phyloP scores from a whole-genome alignment of 2,113 vertebrate species.

The Dolichotis patagonum region DNA sequence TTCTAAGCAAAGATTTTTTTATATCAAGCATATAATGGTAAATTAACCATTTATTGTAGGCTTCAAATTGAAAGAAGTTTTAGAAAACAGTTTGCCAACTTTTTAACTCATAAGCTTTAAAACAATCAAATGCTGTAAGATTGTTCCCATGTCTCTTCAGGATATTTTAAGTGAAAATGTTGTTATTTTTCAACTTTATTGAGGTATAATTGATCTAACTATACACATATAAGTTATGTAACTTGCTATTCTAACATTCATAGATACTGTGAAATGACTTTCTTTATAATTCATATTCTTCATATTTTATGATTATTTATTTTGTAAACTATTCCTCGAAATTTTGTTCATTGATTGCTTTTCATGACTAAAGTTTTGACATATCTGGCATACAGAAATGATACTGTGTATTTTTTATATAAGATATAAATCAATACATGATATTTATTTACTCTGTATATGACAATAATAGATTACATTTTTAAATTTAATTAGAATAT shows the following conservation, averaged over 20 bases:
- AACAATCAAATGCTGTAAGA: neutral
- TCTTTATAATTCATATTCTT: neutral
- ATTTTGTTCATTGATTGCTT: neutral
- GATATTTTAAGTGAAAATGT: neutral
- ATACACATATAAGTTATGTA: neutral
- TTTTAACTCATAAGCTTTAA: neutral
- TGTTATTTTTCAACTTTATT: neutral
- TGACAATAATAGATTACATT: neutral
- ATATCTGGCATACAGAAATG: neutral
- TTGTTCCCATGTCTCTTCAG: neutral
- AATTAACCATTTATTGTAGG: neutral
- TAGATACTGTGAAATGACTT: neutral
- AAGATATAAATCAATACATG: neutral
- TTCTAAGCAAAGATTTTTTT: neutral
- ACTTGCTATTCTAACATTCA: neutral
- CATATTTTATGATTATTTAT: neutral
- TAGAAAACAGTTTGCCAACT: neutral
- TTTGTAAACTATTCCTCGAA: neutral
- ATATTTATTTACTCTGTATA: neutral
- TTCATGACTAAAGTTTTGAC: neutral
- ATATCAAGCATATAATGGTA: neutral
- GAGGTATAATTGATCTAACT: neutral
- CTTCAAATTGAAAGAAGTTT: neutral
- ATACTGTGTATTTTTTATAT: neutral
- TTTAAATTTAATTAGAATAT: neutral